phyloP scores from a whole-genome alignment of 2,797 vertebrate species.

The Vipera ursinii region DNA sequence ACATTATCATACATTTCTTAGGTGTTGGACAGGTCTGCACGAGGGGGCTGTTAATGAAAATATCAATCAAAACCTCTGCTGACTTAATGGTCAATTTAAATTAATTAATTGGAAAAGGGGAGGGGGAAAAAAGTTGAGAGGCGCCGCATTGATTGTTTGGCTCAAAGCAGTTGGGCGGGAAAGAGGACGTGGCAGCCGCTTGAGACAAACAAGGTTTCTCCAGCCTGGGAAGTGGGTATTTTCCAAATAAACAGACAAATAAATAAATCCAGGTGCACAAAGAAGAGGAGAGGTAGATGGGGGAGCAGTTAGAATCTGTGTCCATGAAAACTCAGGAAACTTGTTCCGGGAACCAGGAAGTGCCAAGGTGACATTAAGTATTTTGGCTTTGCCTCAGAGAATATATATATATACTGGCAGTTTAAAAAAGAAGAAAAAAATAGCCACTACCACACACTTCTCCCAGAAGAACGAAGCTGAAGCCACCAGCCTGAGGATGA shows the following conservation, averaged over 20 bases:
- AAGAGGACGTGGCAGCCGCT: constrained; percentile 47
- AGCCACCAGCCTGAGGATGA: too few species aligned
- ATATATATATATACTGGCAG: too few species aligned
- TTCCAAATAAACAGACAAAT: too few species aligned
- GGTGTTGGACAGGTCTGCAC: constrained; percentile 82
- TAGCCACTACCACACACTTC: too few species aligned
- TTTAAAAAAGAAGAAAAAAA: too few species aligned
- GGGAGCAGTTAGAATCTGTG: constrained; percentile 12
- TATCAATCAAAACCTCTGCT: constrained; percentile 86
- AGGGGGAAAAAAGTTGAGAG: constrained; percentile 65
- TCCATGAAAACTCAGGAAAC: constrained; percentile 4
- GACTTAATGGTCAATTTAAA: constrained; percentile 90
- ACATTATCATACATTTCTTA: constrained; percentile 87
- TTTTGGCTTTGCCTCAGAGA: background rate
- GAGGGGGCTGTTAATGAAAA: constrained; percentile 83
- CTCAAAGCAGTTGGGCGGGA: constrained; percentile 48
- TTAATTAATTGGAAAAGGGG: constrained; percentile 84
- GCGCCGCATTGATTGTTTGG: constrained; percentile 65
- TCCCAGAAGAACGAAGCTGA: too few species aligned
- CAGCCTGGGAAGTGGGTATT: background rate
- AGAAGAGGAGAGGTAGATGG: background rate
- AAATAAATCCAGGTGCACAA: constrained; percentile 6
- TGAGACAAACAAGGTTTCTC: constrained; percentile 43
- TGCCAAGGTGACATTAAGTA: background rate
- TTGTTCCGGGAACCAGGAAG: background rate